Base-by-base conservation (phyloP, 1,140 invertebrate genomes). In the Augochlora pura region DNA sequence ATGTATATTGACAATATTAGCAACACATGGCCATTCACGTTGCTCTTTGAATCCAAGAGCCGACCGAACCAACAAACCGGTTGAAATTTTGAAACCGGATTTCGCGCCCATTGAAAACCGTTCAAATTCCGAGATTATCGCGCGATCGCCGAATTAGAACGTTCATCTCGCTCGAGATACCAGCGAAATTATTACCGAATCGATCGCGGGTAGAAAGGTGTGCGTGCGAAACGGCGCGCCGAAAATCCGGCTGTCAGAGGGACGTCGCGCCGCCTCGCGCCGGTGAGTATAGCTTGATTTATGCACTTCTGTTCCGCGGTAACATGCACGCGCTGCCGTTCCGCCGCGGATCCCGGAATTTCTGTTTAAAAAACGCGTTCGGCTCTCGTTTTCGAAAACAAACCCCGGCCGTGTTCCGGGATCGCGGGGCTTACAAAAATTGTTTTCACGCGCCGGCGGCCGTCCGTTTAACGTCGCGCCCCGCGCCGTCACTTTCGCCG, bases 181-280 rank as follows among this genome's bases (percentile, higher is more conserved):
- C 14, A 7, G 18, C 32, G 27, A 63, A 63, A 63, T 63, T 63
- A 63, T 63, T 38, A 27, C 18, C 5, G 6, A 38, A 63, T 63
- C 60, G 60, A 63, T 63, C 60, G 60, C 27, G 60, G 6, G 14
- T n/a, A 2, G 16, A 21, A 63, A 38, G 25, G 60, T 32, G 60
- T 32, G 60, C 14, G 60, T 38, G 60, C 16, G 60, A 63, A 63
- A 63, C 60, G 7, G 60, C 14, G 27, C 60, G 27, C 16, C 7
- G 27, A 63, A 63, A 63, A 63, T 63, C 27, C 60, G 60, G 60
- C 27, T 63, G 60, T 63, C 60, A 38, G n/a, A 66, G n/a, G 42
- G 23, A 46, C 25, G n/a, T 46, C 42, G 42, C 7, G 39, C 8
- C 1, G 1, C 39, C n/a, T n/a, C n/a, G n/a, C n/a, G 42, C 49